These are phyloP conservation scores for Esox niger DNA, from an alignment of 2,113 vertebrate species.

Conservation along the genomic window DNA sequence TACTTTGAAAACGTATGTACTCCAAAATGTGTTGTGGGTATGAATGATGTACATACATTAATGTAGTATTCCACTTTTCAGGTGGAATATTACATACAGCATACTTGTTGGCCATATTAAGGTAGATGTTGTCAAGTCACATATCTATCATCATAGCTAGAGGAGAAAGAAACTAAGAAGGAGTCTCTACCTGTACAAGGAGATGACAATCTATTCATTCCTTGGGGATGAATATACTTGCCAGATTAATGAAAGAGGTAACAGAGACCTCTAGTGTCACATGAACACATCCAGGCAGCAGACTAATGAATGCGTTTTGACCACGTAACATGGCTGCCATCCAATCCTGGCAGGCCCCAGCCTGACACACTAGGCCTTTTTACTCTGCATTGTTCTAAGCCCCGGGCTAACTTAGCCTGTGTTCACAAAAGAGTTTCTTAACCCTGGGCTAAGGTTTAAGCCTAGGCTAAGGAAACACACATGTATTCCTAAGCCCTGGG, in stretches of 20 bases:
- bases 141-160: not conserved
- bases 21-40: too few species aligned
- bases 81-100: not conserved
- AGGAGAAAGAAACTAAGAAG: not conserved
- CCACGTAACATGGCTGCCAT: not conserved
- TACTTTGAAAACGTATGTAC: too few species aligned
- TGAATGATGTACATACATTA: too few species aligned
- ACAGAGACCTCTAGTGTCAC: conserved; percentile 20
- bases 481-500: too few species aligned
- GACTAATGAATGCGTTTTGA: conserved; percentile 21
- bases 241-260: not conserved
- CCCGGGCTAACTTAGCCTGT: too few species aligned
- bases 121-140: not conserved
- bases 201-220: not conserved
- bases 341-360: conserved; percentile 6
- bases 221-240: not conserved
- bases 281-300: conserved; percentile 31
- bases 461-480: too few species aligned
- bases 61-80: not conserved
- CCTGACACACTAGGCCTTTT: too few species aligned
- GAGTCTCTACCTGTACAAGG: not conserved
- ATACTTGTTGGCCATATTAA: not conserved
- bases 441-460: too few species aligned
- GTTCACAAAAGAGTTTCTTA: too few species aligned
- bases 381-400: too few species aligned